Base-by-base conservation (phyloP, 37 sponge, comb jelly and placozoan genomes). In the Halichondria panicea region DNA sequence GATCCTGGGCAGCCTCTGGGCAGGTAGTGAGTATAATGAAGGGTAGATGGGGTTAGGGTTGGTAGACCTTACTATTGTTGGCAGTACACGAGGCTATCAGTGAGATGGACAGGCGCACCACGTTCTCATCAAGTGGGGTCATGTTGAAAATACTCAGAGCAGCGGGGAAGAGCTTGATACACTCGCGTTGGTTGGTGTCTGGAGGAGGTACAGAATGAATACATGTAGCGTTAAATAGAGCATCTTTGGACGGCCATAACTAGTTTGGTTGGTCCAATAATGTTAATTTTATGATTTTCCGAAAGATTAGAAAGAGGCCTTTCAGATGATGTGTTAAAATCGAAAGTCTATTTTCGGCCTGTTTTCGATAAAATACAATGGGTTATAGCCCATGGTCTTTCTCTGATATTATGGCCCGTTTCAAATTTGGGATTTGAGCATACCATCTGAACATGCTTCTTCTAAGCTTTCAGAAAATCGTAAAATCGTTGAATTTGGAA, bases 61-160 rank as follows among this genome's bases (percentile, higher is more conserved):
- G n/a, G n/a, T n/a, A n/a, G n/a, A n/a, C n/a, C 75, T 33, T 71
- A 81, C 82, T 40, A 48, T 81, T 81, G 72, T 59, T 72, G 41
- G 82, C 63, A 31, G 72, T 30, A 45, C 82, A 81, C 2, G 82
- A 59, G 35, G 82, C 50, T 37, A 81, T 65, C 24, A 81, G 36
- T 28, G 50, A 50, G 45, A 72, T 33, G 25, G 73, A 73, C 2
- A 74, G 74, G 43, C 68, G 46, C 7, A 68, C 24, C 25, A 68
- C 43, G 32, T 73, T 21, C 22, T 33, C n/a, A 13, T 43, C 33
- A 4, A 62, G 44, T 21, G 48, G 21, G 12, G 25, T 64, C 33
- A 18, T 8, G 0, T 32, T 13, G 19, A 72, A 31, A 15, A 81
- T 19, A 22, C 56, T 63, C 44, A 83, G 43, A 21, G 84, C 84